Conservation (phyloP, 2,888 invertebrate genomes). For the Alloplasta piceator region DNA sequence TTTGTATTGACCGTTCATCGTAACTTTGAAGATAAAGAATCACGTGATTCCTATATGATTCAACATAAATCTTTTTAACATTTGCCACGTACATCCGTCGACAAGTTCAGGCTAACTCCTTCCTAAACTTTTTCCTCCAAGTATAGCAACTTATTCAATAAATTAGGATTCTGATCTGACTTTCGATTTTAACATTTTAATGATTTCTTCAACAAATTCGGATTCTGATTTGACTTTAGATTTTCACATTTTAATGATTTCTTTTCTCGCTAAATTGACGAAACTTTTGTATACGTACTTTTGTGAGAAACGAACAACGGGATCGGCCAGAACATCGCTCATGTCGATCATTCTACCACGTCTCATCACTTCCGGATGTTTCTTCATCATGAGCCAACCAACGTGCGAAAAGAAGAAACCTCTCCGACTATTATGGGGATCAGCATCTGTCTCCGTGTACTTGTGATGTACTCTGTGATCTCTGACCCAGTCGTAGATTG, state of each 20-base stretch:
- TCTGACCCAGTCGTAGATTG: conserved; percentile 89
- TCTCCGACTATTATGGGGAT: conserved; percentile 91
- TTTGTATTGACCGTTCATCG: too few relatives aligned
- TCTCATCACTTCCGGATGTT: conserved; percentile 92
- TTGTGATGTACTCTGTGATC: conserved; percentile 92
- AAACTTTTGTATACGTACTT: conserved; percentile 84
- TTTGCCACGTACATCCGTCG: too few relatives aligned
- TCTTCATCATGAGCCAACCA: conserved; percentile 96
- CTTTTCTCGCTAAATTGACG: neutral
- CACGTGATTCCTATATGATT: too few relatives aligned
- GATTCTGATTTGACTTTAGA: too few relatives aligned
- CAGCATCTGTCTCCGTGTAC: conserved; percentile 90
- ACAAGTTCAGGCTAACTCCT: too few relatives aligned
- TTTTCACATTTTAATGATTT: neutral
- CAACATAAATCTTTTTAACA: too few relatives aligned
- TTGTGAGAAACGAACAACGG: conserved; percentile 90
- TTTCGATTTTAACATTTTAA: too few relatives aligned
- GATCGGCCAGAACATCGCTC: conserved; percentile 91
- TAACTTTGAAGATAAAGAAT: too few relatives aligned
- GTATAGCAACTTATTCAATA: too few relatives aligned
- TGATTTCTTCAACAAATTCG: too few relatives aligned
- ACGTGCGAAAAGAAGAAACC: conserved; percentile 97
- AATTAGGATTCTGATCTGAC: too few relatives aligned
- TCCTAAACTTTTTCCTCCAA: too few relatives aligned
- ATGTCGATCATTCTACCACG: conserved; percentile 91